These are phyloP conservation scores for Mastacembelus armatus DNA, from an alignment of 2,797 vertebrate genomes.

Conservation along the genomic window DNA sequence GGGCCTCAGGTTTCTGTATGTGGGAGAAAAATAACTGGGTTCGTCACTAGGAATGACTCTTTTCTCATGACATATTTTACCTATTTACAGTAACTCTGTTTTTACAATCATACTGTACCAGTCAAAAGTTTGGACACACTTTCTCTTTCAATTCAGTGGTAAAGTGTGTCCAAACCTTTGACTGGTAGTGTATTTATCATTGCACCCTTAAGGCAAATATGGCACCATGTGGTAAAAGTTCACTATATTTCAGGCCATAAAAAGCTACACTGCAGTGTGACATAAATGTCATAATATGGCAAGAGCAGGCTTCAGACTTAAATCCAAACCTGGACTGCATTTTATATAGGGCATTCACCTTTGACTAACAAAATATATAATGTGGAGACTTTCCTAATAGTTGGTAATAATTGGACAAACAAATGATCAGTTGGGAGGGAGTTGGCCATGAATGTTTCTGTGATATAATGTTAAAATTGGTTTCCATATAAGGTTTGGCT, in stretches of 20 bases:
- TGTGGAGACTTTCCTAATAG: too few species aligned
- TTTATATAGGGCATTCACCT: slow-evolving; percentile 16
- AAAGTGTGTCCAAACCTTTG: too few species aligned
- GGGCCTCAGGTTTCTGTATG: slow-evolving; percentile 50
- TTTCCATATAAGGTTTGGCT: background rate
- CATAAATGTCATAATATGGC: slow-evolving; percentile 29
- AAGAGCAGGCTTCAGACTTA: slow-evolving; percentile 25
- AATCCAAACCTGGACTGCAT: slow-evolving; percentile 31
- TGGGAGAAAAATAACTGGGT: slow-evolving; percentile 29
- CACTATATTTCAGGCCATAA: background rate
- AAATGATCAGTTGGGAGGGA: background rate
- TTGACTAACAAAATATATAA: slow-evolving; percentile 15
- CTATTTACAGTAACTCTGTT: too few species aligned
- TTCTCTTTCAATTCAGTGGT: too few species aligned
- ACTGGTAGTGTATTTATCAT: too few species aligned
- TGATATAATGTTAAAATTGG: background rate
- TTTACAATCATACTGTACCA: too few species aligned
- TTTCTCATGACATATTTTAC: too few species aligned
- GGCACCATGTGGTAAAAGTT: too few species aligned
- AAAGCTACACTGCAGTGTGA: background rate
- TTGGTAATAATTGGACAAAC: too few species aligned
- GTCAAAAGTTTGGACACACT: too few species aligned
- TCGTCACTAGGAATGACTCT: too few species aligned
- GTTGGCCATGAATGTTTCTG: background rate
- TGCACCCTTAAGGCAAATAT: background rate